Base-by-base conservation (phyloP, 2,797 vertebrate genomes). In the Apodemus agrarius region DNA sequence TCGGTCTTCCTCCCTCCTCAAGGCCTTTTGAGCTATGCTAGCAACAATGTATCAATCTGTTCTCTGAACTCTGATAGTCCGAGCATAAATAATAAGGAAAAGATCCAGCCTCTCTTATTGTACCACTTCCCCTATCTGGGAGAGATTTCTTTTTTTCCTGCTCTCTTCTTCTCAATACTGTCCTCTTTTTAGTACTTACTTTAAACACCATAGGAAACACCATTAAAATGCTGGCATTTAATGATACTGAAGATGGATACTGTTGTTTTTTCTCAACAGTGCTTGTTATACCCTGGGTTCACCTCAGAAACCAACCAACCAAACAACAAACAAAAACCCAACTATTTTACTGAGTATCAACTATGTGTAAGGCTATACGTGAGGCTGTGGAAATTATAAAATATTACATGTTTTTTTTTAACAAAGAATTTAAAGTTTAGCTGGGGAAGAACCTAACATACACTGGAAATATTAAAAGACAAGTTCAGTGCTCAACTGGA, bases 281-380 rank as follows among this genome's bases (percentile, higher is more conserved):
- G 12, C 67, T 95, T 91, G 29, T 65, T 76, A 3, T n/a, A 31
- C 21, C 4, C 6, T 86, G 65, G 13, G 54, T 82, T 90, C 49
- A 90, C 26, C 61, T 72, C 8, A 3, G n/a, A 72, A 72, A 72
- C 34, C 19, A 72, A 37, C 8, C 14, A 83, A 96, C 82, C 9
- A 67, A 22, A 24, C 31, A 80, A n/a, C 31, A 80, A 54, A 17
- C 11, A 2, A 81, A 17, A 52, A 57, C 3, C 16, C 12, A 37
- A 14, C 2, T 85, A 52, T 79, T 96, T 96, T 87, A n/a, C 49
- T 75, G 43, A 95, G 17, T 79, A 43, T 12, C 37, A 88, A 9
- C 12, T 67, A 29, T 13, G 3, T 81, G 6, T 6, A 52, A 92
- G 22, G 17, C 17, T 22, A 19, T n/a, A 2, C 14, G 0, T n/a